phyloP scores from a whole-genome alignment of 2,797 vertebrate genomes.

The Thalassophryne amazonica region DNA sequence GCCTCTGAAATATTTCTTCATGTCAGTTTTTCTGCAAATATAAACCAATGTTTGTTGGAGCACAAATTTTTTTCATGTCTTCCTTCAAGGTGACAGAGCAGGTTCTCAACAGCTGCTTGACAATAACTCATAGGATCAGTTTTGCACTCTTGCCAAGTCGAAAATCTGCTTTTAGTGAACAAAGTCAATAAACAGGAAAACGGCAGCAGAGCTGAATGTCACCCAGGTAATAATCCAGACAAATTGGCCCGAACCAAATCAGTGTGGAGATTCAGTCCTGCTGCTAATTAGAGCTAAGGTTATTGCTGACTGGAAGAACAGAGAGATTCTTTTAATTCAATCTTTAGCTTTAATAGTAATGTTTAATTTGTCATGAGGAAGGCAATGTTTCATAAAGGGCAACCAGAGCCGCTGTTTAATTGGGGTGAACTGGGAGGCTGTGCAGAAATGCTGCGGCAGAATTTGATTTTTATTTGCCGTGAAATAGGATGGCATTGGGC shows the following conservation, averaged over 20 bases:
- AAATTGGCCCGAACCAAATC: conserved; percentile 75
- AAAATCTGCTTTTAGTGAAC: conserved; percentile 22
- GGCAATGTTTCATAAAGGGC: conserved; percentile 71
- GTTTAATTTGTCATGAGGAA: conserved; percentile 75
- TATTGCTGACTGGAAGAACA: conserved; percentile 70
- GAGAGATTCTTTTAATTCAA: conserved; percentile 57
- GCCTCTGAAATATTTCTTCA: no score
- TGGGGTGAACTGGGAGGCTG: conserved; percentile 64
- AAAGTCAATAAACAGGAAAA: conserved; percentile 35
- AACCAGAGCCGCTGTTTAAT: conserved; percentile 68
- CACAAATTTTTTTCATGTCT: neutral
- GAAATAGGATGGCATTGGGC: conserved; percentile 17
- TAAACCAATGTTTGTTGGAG: no score
- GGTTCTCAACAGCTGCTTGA: neutral
- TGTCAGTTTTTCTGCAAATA: no score
- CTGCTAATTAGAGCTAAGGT: conserved; percentile 74
- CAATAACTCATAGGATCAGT: neutral
- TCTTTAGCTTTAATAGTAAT: conserved; percentile 67
- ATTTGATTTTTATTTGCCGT: conserved; percentile 45
- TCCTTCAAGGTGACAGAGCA: neutral
- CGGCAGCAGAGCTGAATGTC: conserved; percentile 61
- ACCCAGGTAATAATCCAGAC: conserved; percentile 77
- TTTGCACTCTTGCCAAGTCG: neutral
- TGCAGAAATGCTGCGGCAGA: conserved; percentile 19
- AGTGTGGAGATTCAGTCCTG: conserved; percentile 66